Conservation (phyloP, 2,113 vertebrate species). For the Stegastes partitus region DNA sequence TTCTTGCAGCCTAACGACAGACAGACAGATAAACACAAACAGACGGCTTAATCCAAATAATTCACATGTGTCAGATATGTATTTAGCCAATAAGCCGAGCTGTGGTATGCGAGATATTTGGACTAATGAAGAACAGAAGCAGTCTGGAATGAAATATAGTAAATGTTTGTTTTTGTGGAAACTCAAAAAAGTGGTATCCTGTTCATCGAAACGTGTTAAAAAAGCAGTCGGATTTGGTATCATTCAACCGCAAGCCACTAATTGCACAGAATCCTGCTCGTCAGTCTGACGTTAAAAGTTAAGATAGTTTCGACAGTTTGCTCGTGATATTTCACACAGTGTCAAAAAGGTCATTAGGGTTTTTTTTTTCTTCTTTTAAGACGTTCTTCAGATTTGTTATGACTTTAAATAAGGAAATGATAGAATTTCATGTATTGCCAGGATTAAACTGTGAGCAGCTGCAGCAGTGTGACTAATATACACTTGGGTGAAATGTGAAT, state of each 20-base stretch:
- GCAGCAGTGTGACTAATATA: conserved; percentile 32
- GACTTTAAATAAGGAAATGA: not conserved
- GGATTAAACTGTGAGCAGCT: conserved; percentile 18
- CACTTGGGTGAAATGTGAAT: conserved; percentile 28
- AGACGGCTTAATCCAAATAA: conserved; percentile 53
- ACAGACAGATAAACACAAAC: conserved; percentile 67
- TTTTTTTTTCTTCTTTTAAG: no score
- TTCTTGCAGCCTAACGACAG: conserved; percentile 79
- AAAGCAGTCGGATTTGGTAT: not conserved
- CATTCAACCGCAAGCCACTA: not conserved
- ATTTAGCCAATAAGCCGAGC: conserved; percentile 61
- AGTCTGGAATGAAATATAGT: conserved; percentile 32
- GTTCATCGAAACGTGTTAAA: conserved; percentile 1
- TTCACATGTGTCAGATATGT: conserved; percentile 61
- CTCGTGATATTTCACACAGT: not conserved
- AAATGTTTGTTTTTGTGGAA: conserved; percentile 32
- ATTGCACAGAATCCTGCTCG: not conserved
- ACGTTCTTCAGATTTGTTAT: not conserved
- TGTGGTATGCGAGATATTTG: conserved; percentile 60
- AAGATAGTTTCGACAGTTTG: not conserved
- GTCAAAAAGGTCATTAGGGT: not conserved
- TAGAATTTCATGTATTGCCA: not conserved
- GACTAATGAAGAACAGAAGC: conserved; percentile 67
- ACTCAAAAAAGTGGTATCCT: conserved; percentile 1
- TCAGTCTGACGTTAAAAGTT: not conserved